phyloP scores from a whole-genome alignment of 2,113 vertebrate species.

The Erythrolamprus reginae region DNA sequence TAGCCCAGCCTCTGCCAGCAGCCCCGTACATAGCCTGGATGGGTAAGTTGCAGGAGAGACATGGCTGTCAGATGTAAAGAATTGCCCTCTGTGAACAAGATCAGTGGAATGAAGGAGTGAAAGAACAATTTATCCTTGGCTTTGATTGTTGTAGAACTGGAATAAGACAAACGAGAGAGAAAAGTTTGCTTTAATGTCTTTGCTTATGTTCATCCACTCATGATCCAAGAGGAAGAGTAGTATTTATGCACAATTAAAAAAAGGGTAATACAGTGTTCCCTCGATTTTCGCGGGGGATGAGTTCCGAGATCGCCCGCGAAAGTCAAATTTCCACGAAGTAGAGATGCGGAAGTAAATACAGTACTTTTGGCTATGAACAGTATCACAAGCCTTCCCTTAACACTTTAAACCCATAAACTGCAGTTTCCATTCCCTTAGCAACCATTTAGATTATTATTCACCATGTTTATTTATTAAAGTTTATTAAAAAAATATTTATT shows the following conservation, averaged over 20 bases:
- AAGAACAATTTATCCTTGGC: not conserved
- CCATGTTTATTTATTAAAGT: too few species aligned
- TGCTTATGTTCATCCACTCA: not conserved
- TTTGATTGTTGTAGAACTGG: not conserved
- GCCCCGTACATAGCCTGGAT: conserved; percentile 81
- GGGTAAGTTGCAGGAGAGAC: conserved; percentile 69
- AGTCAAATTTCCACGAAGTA: too few species aligned
- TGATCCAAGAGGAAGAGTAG: not conserved
- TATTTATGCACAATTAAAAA: not conserved
- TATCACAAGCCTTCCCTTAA: too few species aligned
- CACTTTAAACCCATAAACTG: too few species aligned
- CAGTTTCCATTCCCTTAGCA: too few species aligned
- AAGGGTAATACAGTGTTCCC: too few species aligned
- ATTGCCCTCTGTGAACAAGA: not conserved
- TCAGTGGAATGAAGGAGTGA: not conserved
- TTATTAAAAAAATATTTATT: too few species aligned
- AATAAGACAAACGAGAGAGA: not conserved
- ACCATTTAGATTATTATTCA: too few species aligned
- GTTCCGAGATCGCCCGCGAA: too few species aligned
- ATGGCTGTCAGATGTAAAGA: not conserved
- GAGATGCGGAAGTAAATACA: too few species aligned
- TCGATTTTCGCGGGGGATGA: too few species aligned
- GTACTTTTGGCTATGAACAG: too few species aligned
- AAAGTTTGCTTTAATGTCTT: not conserved
- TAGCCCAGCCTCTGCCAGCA: conserved; percentile 87